Evolutionary conservation across 2,888 invertebrate species (phyloP), one percentile per base, ranked within the genome.

Genomic region (Noctua pronuba): DNA sequence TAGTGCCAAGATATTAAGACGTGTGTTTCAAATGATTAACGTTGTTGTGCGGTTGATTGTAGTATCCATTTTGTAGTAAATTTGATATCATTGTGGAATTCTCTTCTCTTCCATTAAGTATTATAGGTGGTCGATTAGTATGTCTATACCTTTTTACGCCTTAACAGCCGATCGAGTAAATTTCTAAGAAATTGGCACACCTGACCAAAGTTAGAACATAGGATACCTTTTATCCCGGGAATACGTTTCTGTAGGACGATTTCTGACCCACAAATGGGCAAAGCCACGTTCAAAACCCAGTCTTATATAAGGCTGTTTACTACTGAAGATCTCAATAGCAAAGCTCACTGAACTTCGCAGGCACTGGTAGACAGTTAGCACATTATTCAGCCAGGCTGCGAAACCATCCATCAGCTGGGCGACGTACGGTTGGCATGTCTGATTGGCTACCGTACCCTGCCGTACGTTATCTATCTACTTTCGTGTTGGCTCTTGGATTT

Each of bases 321-420:
- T 46, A 35, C 24, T 46, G 18, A 41, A 58, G 38, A 35, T 46
- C 16, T 70, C 49, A 64, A 41, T 52, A 71, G 10, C 21, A 70
- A 58, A 75, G 18, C 65, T 52, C n/a, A 65, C 55, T 44, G 65
- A 66, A 64, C 41, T 38, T 28, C 21, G 35, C 35, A 70, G 44
- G 68, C 55, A 60, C 60, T 60, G 10, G 16, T 52, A 60, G 65
- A 70, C 69, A 69, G 76, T 41, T 73, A 82, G 60, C 60, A 80
- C 81, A 82, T 85, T 85, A 85, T 85, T 83, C 83, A 83, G 75
- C n/a, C 80, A 52, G 41, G 24, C 85, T 85, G 35, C 76, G 38
- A 62, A 82, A 69, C 82, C 55, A 83, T 83, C 83, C 86, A 83
- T 83, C 83, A 83, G 68, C 35, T 52, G 44, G 10, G 46, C 55